Conservation (phyloP, 2,797 vertebrate species). For the Meriones psammophilus region DNA sequence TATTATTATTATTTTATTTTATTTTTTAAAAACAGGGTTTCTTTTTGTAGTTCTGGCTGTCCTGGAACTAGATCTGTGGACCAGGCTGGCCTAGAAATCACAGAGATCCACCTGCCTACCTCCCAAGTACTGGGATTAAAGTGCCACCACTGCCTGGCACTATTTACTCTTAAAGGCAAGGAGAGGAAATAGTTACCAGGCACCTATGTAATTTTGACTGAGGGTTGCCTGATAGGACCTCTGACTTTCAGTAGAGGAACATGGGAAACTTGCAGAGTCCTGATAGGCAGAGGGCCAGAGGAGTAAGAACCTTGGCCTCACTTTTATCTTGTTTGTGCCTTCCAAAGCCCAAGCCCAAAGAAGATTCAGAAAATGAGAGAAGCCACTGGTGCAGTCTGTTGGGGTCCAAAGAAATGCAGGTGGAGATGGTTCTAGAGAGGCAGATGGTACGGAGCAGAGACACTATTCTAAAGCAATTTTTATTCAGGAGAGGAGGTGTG, state of each 20-base stretch:
- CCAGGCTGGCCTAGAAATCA: background rate
- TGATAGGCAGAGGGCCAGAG: background rate
- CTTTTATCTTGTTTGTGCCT: slow-evolving; percentile 17
- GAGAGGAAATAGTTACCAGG: background rate
- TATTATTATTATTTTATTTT: no score
- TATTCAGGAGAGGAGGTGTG: background rate
- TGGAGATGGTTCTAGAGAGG: background rate
- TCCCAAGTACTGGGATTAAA: background rate
- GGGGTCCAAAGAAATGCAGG: background rate
- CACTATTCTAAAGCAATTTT: background rate
- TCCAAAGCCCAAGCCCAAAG: background rate
- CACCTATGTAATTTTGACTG: background rate
- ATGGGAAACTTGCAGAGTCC: slow-evolving; percentile 14
- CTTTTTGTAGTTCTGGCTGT: background rate
- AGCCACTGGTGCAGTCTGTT: background rate
- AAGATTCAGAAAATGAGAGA: background rate
- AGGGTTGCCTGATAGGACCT: background rate
- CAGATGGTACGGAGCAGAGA: background rate
- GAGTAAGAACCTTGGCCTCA: slow-evolving; percentile 31
- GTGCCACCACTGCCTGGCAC: background rate
- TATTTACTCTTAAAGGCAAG: slow-evolving; percentile 40
- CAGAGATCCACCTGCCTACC: background rate
- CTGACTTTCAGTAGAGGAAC: background rate
- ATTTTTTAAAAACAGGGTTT: background rate
- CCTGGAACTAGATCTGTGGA: background rate